Conservation (phyloP, 2,113 vertebrate species). For the Cephalopterus ornatus region DNA sequence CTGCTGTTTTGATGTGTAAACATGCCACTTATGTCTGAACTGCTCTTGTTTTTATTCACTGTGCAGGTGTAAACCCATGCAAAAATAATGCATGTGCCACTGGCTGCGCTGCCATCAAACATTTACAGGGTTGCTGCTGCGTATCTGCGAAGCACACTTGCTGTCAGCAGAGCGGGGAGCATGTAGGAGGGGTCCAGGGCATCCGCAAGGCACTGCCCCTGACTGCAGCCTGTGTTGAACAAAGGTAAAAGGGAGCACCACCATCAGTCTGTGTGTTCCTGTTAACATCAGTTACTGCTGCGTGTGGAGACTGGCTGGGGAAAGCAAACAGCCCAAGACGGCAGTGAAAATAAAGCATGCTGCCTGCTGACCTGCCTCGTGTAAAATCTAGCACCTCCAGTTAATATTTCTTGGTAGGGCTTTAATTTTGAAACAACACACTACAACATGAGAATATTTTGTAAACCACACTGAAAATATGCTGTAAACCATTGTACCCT, state of each 20-base stretch:
- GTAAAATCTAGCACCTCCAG: background rate
- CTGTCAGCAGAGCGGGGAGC: background rate
- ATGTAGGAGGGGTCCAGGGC: fast-evolving
- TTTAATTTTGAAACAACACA: background rate
- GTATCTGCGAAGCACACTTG: background rate
- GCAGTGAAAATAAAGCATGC: background rate
- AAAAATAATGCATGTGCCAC: background rate
- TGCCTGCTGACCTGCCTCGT: background rate
- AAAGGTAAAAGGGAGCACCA: background rate
- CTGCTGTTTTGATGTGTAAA: background rate
- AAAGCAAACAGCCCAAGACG: background rate
- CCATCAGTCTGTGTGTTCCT: background rate
- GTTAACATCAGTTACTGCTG: background rate
- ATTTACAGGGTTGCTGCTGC: background rate
- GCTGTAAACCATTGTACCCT: background rate
- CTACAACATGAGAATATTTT: background rate
- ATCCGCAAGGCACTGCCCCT: background rate
- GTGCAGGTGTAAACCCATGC: background rate
- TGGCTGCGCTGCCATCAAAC: background rate
- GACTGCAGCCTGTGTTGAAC: background rate
- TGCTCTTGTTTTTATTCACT: background rate
- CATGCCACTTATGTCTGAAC: background rate
- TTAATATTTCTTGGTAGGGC: background rate
- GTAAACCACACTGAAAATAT: background rate
- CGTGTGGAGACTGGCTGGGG: fast-evolving